Base-by-base conservation (phyloP, 2,888 invertebrate genomes). In the Thereva nobilitata region DNA sequence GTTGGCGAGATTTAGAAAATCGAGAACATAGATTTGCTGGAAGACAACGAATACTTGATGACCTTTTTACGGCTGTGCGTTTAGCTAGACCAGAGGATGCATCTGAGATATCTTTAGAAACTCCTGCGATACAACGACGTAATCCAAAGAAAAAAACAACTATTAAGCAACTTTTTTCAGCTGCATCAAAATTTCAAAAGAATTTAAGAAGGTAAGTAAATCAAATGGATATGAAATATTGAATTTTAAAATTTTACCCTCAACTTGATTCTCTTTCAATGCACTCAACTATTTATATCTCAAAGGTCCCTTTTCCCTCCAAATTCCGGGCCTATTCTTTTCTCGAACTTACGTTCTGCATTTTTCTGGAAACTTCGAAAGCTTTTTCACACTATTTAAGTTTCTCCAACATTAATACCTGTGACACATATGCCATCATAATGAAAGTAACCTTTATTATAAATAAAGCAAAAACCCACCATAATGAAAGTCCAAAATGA, bases 161-260 rank as follows among this genome's bases (percentile, higher is more conserved):
- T 66, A 93, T 98, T 70, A 91, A 96, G 71, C 95, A 97, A 76
- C 85, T 98, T 45, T 98, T 98, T 82, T 93, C 95, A 0, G 94
- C 95, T 7, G 93, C 96, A 61, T 94, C 95, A 76, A 98, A 97
- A 83, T 97, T 98, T 78, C 96, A 97, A 80, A 97, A 97, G 81
- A 90, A 91, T 75, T 83, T 97, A 68, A 86, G 92, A 77, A 88
- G 91, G 91, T 91, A 78, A 70, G 74, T 59, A 63, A 7, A 42
- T 61, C 4, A 9, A 55, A 2, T 38, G n/a, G 8, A 44, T 67
- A 41, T 45, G 37, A 5, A 42, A 41, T 47, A 5, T 10, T 34
- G 2, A 50, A 12, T 37, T 56, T 23, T n/a, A n/a, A n/a, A n/a
- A n/a, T n/a, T n/a, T n/a, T n/a, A n/a, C n/a, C n/a, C n/a, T n/a